Conservation (phyloP, 2,888 invertebrate species). For the Callosobruchus maculatus region DNA sequence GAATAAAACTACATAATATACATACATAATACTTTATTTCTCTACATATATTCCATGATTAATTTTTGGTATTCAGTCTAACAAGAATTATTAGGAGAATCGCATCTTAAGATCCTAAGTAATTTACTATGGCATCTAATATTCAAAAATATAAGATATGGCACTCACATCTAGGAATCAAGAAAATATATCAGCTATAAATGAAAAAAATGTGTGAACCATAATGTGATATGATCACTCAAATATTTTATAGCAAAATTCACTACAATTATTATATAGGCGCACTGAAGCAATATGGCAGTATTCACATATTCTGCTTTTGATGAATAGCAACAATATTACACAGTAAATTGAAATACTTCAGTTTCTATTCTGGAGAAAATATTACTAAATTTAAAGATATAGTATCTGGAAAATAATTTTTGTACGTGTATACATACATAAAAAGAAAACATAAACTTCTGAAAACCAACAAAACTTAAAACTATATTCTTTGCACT, state of each 20-base stretch:
- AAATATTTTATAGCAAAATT: too few species aligned
- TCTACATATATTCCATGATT: not conserved
- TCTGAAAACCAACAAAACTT: conserved; percentile 7
- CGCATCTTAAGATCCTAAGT: not conserved
- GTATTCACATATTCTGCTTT: too few species aligned
- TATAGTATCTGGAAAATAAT: too few species aligned
- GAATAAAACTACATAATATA: not conserved
- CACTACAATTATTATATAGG: too few species aligned
- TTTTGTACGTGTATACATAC: conserved; percentile 1
- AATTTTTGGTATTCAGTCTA: not conserved
- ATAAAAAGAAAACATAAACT: conserved; percentile 9
- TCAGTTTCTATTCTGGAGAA: too few species aligned
- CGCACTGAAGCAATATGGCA: too few species aligned
- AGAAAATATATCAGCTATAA: not conserved
- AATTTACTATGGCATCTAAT: not conserved
- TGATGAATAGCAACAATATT: too few species aligned
- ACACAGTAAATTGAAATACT: too few species aligned
- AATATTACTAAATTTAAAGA: too few species aligned
- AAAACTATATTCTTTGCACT: conserved; percentile 9
- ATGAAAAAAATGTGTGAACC: not conserved
- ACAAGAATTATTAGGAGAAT: not conserved
- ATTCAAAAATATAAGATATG: not conserved
- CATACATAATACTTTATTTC: not conserved
- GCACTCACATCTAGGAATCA: not conserved
- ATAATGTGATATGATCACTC: too few species aligned